A percentile compares a stretch with the other conserved stretches of the same genome.
Evolutionary conservation across 1,140 invertebrate genomes (phyloP).

Genomic region (Aphaenogaster floridana): DNA sequence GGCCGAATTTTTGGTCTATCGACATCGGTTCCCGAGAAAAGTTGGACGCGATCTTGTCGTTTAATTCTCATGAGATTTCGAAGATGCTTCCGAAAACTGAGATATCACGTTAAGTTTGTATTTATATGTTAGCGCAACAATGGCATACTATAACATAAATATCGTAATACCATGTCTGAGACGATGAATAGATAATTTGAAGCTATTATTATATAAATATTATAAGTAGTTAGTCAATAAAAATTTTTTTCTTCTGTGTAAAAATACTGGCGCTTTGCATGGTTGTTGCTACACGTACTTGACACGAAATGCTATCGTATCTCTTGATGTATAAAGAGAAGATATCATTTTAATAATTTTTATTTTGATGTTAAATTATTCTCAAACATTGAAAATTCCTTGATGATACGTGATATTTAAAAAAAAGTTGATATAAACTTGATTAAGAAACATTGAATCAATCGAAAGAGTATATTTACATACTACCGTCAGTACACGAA

Average conservation of each 20-base stretch:
- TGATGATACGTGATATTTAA: neutral
- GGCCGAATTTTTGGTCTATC: neutral
- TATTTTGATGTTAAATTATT: neutral
- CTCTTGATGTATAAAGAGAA: too few relatives aligned
- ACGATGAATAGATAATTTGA: too few relatives aligned
- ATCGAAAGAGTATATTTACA: conserved; percentile 20
- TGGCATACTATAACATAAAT: neutral
- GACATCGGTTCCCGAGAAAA: conserved; percentile 25
- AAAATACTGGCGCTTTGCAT: too few relatives aligned
- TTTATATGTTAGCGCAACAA: conserved; percentile 3
- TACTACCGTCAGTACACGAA: conserved; percentile 15
- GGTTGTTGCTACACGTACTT: too few relatives aligned
- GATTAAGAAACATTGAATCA: neutral
- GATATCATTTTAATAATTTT: too few relatives aligned
- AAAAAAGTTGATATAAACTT: conserved; percentile 7
- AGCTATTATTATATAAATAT: too few relatives aligned
- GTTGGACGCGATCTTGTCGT: neutral
- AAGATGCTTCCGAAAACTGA: neutral
- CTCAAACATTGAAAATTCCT: neutral
- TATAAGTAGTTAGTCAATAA: too few relatives aligned
- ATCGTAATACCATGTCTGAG: neutral
- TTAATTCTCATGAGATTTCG: conserved; percentile 45
- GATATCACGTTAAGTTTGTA: neutral
- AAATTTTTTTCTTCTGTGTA: too few relatives aligned
- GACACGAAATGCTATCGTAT: too few relatives aligned